A percentile compares a stretch with the other conserved stretches of the same genome.
Evolutionary conservation across 2,797 vertebrate genomes (phyloP).

Genomic region (Arrhamphus sclerolepis): DNA sequence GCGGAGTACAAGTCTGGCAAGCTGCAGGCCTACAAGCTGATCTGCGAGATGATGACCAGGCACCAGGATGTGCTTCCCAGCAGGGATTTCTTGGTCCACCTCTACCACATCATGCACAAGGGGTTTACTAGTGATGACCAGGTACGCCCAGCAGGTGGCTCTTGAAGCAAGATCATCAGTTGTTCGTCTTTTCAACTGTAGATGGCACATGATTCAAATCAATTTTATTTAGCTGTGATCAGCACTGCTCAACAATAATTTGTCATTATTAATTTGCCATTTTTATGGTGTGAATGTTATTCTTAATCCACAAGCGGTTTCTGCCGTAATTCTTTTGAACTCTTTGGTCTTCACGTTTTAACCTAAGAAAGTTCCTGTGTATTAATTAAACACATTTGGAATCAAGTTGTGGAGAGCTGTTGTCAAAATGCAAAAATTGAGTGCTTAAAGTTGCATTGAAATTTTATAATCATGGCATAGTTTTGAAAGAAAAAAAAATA

Average conservation of each 20-base stretch:
- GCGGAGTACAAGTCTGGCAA: conserved; percentile 93
- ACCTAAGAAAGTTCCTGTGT: neutral
- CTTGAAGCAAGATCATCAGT: neutral
- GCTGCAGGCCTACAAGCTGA: conserved; percentile 92
- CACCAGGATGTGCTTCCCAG: conserved; percentile 96
- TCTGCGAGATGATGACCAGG: conserved; percentile 98
- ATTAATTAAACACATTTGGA: neutral
- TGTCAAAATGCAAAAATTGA: neutral
- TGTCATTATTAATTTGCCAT: conserved; percentile 8
- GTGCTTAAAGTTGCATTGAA: conserved; percentile 4
- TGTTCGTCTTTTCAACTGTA: conserved; percentile 38
- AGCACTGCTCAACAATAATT: neutral
- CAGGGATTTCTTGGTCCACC: conserved; percentile 94
- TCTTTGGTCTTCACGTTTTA: neutral
- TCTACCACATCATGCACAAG: conserved; percentile 94
- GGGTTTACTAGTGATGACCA: conserved; percentile 92
- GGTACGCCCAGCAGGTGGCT: conserved; percentile 78
- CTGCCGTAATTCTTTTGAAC: neutral
- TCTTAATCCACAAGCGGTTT: conserved; percentile 5
- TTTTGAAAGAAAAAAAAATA: neutral
- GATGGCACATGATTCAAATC: conserved; percentile 60
- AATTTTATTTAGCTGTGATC: neutral
- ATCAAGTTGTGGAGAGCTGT: conserved; percentile 4
- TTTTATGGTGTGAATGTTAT: conserved; percentile 4
- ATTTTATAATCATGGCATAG: conserved; percentile 2